These are phyloP conservation scores for Patiria miniata DNA, from an alignment of 35 echinoderm and acorn worm genomes.

Conservation along the genomic window DNA sequence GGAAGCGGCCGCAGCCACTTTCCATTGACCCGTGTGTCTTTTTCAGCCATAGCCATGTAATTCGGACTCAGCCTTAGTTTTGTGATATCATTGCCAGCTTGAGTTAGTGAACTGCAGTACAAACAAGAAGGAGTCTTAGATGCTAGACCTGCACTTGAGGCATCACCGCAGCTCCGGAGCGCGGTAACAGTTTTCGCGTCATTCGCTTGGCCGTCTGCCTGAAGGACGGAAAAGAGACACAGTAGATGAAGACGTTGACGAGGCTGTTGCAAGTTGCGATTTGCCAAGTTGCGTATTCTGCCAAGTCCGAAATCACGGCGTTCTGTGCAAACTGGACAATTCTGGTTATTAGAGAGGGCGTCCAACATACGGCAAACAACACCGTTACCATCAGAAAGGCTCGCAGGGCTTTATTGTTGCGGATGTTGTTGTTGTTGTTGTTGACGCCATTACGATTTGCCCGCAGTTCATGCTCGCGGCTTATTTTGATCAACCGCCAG, in stretches of 20 bases:
- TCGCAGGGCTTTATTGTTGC: background rate
- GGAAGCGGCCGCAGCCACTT: too few species aligned
- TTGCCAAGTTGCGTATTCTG: background rate
- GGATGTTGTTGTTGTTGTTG: background rate
- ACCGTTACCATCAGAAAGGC: background rate
- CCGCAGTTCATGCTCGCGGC: background rate
- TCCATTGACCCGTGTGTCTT: too few species aligned
- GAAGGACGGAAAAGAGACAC: background rate
- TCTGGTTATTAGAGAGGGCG: background rate
- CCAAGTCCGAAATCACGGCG: background rate
- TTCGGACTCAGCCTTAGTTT: too few species aligned
- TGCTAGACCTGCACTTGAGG: too few species aligned
- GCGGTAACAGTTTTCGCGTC: too few species aligned
- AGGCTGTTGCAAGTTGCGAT: background rate
- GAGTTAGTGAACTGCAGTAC: too few species aligned
- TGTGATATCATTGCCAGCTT: too few species aligned
- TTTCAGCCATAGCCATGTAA: too few species aligned
- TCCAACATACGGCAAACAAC: background rate
- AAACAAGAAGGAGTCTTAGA: too few species aligned
- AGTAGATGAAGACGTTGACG: background rate
- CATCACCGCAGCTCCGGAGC: too few species aligned
- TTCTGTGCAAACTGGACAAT: background rate
- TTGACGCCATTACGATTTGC: background rate
- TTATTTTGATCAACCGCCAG: conserved; percentile 1
- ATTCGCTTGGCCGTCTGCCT: background rate